Conservation (phyloP, 2,113 vertebrate species). For the Atherinomorus stipes region DNA sequence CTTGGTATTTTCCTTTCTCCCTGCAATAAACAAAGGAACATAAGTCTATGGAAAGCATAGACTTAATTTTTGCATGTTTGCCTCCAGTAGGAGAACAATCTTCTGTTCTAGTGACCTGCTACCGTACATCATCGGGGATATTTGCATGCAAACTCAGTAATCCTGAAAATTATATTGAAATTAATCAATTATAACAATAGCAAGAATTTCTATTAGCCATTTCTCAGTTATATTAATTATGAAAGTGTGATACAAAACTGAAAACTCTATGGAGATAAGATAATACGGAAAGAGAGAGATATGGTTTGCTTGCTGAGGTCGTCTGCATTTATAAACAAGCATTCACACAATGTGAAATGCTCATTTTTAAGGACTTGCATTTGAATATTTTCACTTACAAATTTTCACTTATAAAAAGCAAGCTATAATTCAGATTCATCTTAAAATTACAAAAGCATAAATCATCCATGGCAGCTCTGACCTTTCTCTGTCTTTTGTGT, state of each 20-base stretch:
- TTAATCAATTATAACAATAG: conserved; percentile 36
- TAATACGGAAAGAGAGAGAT: neutral
- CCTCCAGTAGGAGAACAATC: conserved; percentile 51
- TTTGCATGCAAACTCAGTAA: conserved; percentile 51
- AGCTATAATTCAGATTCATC: conserved; percentile 9
- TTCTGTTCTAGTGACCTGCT: conserved; percentile 64
- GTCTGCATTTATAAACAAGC: too few relatives aligned
- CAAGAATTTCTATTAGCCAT: neutral
- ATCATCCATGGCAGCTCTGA: conserved; percentile 5
- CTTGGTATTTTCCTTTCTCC: conserved; percentile 1
- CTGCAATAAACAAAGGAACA: conserved; percentile 15
- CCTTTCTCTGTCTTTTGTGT: conserved; percentile 17
- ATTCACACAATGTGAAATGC: neutral
- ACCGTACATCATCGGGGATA: conserved; percentile 60
- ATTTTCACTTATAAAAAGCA: neutral
- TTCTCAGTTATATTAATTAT: conserved; percentile 15
- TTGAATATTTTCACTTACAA: conserved; percentile 5
- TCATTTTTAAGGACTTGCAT: neutral
- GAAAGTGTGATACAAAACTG: neutral
- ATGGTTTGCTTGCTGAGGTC: neutral
- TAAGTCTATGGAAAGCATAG: conserved; percentile 47
- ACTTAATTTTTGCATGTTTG: conserved; percentile 32
- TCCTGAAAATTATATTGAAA: conserved; percentile 53
- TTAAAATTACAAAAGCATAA: conserved; percentile 21
- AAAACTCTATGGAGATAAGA: neutral